Percentiles rank a stretch among this genome's conserved stretches.
Evolutionary conservation across 2,888 invertebrate genomes (phyloP).

Genomic region (Athripsodes cinereus): DNA sequence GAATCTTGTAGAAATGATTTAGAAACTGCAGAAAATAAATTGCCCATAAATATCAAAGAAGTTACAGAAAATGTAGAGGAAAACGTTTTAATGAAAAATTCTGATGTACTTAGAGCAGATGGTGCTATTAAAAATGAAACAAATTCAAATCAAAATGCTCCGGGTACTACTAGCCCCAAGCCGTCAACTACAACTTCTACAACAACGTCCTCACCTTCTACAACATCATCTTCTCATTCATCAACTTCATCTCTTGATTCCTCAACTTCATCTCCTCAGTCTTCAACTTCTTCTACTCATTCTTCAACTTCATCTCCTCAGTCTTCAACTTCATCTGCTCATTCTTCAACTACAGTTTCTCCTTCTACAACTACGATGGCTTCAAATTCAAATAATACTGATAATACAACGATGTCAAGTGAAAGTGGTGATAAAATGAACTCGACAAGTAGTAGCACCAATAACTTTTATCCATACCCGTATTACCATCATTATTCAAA

Average conservation of each 20-base stretch:
- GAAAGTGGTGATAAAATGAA: background rate
- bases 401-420: background rate
- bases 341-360: background rate
- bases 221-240: background rate
- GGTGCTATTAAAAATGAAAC: background rate
- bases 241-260: background rate
- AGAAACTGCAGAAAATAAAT: too few relatives aligned
- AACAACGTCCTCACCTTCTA: background rate
- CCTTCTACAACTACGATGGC: background rate
- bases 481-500: slow-evolving; percentile 22
- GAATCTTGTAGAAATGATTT: too few relatives aligned
- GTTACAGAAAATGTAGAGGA: too few relatives aligned
- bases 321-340: background rate
- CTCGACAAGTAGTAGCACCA: background rate
- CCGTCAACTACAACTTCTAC: too few relatives aligned
- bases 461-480: slow-evolving; percentile 18
- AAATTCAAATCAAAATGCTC: background rate
- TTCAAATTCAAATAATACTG: background rate
- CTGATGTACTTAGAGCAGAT: background rate
- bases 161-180: too few relatives aligned
- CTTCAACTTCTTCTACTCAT: background rate
- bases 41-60: too few relatives aligned
- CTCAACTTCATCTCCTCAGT: background rate
- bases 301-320: background rate
- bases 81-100: background rate